Base-by-base conservation (phyloP, 2,113 vertebrate genomes). In the Jacana jacana region DNA sequence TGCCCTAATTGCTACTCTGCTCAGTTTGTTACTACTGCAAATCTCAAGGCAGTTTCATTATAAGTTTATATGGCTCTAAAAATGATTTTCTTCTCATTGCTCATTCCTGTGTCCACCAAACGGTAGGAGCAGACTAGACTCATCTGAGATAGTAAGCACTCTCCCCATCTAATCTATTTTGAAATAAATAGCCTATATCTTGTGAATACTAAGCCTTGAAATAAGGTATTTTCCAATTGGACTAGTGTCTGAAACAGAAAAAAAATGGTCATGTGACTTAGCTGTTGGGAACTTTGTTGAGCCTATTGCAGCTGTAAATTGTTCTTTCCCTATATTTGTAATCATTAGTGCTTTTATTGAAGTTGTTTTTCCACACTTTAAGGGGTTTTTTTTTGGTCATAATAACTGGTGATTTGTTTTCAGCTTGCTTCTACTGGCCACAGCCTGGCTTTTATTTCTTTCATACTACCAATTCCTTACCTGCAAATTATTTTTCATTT, bases 401-500 rank as follows among this genome's bases (percentile, higher is more conserved):
- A 89, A 87, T 60, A 85, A 70, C 11, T 0, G 0, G 1, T 80
- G 52, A 90, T 77, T 83, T 90, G 19, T 88, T 94, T 92, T 95
- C 76, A 66, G 13, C 24, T 93, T 69, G 2, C 64, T 86, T 61
- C 55, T 73, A 28, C 37, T 71, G 24, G 68, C 60, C 96, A 82
- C 76, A 70, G 63, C 77, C 54, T 86, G 63, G n/a, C 20, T 96
- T 94, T 90, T 80, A 77, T 93, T 96, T 96, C 78, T 89, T 96
- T 97, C 97, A 97, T 81, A 91, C 71, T 88, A 95, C 39, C 63
- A 91, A 86, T 93, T 93, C 83, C 49, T 97, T 95, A 90, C 70
- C 55, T 96, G 90, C 49, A 97, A 97, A 97, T 97, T 97, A 96
- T 92, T 97, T 97, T 96, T 95, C 87, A 86, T 91, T 97, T 97